These are phyloP conservation scores for Stegostoma tigrinum DNA, from an alignment of 2,113 vertebrate genomes.

Conservation along the genomic window DNA sequence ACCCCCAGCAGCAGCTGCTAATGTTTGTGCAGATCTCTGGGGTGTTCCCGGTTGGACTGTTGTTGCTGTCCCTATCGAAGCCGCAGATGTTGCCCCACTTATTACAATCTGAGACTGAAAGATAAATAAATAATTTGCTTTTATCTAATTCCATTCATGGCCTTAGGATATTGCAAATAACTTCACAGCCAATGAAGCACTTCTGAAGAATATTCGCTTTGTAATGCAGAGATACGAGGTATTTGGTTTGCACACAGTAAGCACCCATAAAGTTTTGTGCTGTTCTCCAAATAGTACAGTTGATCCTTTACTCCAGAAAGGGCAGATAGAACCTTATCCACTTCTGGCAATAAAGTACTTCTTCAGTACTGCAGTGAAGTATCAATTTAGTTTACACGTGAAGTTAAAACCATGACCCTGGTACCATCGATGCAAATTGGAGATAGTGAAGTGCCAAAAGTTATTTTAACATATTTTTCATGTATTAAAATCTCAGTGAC, in stretches of 20 bases:
- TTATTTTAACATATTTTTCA: conserved; percentile 39
- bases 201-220: background rate
- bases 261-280: background rate
- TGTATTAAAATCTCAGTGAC: background rate
- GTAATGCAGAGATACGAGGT: background rate
- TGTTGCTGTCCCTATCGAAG: conserved; percentile 64
- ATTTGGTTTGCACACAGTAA: background rate
- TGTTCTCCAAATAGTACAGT: background rate
- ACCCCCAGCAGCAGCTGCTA: conserved; percentile 58
- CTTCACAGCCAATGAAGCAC: background rate
- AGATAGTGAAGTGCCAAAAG: background rate
- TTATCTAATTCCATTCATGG: background rate
- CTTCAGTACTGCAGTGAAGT: background rate
- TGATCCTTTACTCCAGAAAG: background rate
- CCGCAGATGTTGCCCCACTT: conserved; percentile 66
- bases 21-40: conserved; percentile 63
- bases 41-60: conserved; percentile 75
- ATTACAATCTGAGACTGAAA: conserved; percentile 76
- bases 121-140: conserved; percentile 34
- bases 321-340: background rate
- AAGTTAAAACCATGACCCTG: background rate
- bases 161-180: background rate
- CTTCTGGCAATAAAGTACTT: background rate
- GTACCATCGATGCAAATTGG: background rate
- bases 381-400: background rate